Conservation (phyloP, 2,797 vertebrate genomes). For the Pangasius macronema region DNA sequence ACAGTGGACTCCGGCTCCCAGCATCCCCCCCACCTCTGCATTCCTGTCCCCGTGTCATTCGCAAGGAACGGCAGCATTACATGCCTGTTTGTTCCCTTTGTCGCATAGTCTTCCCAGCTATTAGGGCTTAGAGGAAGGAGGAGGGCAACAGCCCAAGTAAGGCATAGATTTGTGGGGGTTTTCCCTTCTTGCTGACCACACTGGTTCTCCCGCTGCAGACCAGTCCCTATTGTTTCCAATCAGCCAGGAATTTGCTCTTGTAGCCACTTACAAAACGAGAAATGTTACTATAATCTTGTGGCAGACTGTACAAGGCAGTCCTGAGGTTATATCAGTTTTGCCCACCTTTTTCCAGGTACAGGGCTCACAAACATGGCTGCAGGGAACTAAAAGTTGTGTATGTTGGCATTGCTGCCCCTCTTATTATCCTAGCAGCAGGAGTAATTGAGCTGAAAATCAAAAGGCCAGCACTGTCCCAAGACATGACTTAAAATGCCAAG, state of each 20-base stretch:
- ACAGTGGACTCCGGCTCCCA: conserved; percentile 65
- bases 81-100: conserved; percentile 82
- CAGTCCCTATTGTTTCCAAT: conserved; percentile 46
- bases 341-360: neutral
- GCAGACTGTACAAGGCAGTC: conserved; percentile 11
- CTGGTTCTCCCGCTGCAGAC: conserved; percentile 43
- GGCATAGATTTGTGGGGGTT: conserved; percentile 30
- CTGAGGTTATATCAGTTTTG: neutral
- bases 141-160: conserved; percentile 39
- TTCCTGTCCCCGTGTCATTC: conserved; percentile 75
- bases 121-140: conserved; percentile 57
- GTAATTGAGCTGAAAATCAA: conserved; percentile 82
- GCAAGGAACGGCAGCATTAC: conserved; percentile 76
- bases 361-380: neutral
- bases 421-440: conserved; percentile 66
- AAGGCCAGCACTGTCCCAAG: conserved; percentile 71
- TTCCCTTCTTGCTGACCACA: conserved; percentile 39
- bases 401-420: neutral
- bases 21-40: conserved; percentile 60
- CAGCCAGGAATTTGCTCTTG: conserved; percentile 44
- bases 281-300: conserved; percentile 5
- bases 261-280: conserved; percentile 19
- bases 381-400: conserved; percentile 34
- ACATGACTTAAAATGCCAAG: conserved; percentile 68
- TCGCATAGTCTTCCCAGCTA: conserved; percentile 66